Conservation (phyloP, 2,888 invertebrate species). For the Aproaerema taeniolella region DNA sequence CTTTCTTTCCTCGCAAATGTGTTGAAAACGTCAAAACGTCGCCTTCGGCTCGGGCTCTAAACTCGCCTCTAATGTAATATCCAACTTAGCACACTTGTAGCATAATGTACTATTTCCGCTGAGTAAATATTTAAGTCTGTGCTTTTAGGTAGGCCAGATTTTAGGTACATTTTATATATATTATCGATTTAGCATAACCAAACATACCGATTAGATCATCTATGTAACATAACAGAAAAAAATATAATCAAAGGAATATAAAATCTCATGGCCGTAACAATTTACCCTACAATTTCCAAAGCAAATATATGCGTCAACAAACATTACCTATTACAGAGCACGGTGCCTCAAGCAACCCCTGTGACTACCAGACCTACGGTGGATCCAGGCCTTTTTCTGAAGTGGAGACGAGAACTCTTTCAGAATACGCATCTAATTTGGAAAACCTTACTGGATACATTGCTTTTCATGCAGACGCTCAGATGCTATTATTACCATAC, state of each 20-base stretch:
- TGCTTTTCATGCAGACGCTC: constrained; percentile 85
- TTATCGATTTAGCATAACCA: too few species aligned
- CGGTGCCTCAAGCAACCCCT: constrained; percentile 73
- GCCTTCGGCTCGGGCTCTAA: too few species aligned
- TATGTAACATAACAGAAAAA: background rate
- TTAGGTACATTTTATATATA: background rate
- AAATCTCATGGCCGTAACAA: too few species aligned
- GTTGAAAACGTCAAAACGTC: too few species aligned
- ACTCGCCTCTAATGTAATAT: too few species aligned
- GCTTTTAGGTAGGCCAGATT: too few species aligned
- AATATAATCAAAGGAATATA: too few species aligned
- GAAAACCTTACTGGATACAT: constrained; percentile 80
- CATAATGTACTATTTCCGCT: too few species aligned
- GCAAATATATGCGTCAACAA: too few species aligned
- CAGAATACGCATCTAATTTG: constrained; percentile 72
- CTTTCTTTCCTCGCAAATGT: too few species aligned
- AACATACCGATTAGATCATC: background rate
- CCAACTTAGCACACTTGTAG: too few species aligned
- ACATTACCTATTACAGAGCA: constrained; percentile 33
- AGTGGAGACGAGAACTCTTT: constrained; percentile 76
- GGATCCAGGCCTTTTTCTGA: constrained; percentile 85
- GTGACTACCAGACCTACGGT: constrained; percentile 81
- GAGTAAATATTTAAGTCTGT: too few species aligned
- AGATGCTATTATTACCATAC: constrained; percentile 82
- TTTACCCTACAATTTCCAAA: background rate